phyloP scores from a whole-genome alignment of 2,888 invertebrate species.

The Nymphalis urticae region DNA sequence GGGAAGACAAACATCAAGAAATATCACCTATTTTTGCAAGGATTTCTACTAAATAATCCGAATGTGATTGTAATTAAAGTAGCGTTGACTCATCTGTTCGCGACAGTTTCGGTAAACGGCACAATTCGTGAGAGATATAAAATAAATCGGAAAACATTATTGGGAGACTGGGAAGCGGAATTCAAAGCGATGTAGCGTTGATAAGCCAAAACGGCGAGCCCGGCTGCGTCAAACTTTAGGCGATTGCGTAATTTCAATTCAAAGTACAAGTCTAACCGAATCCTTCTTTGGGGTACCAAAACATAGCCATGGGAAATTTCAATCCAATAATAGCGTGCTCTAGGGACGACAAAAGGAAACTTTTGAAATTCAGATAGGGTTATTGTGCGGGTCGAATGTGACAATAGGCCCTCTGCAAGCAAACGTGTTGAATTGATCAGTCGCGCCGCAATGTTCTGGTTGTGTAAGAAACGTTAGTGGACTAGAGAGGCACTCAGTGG shows the following conservation, averaged over 20 bases:
- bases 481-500: not conserved
- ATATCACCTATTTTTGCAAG: not conserved
- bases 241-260: conserved; percentile 69
- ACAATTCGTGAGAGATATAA: conserved; percentile 9
- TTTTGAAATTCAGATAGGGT: conserved; percentile 61
- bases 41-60: not conserved
- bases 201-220: conserved; percentile 47
- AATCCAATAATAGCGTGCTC: conserved; percentile 40
- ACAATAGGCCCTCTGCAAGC: conserved; percentile 47
- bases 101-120: not conserved
- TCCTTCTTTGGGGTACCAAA: conserved; percentile 49
- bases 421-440: conserved; percentile 40
- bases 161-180: conserved; percentile 39
- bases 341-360: conserved; percentile 47
- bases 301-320: conserved; percentile 42
- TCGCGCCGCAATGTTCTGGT: conserved; percentile 15
- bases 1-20: not conserved
- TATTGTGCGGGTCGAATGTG: conserved; percentile 45
- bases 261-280: conserved; percentile 56
- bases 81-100: not conserved
- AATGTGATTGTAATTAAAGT: not conserved
- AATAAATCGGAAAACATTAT: conserved; percentile 21
- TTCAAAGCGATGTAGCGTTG: conserved; percentile 50
- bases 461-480: not conserved
- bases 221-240: conserved; percentile 57